Percentiles rank a stretch among this genome's conserved stretches.
Evolutionary conservation across 1,140 invertebrate genomes (phyloP).

Genomic region (Heliconius congener): DNA sequence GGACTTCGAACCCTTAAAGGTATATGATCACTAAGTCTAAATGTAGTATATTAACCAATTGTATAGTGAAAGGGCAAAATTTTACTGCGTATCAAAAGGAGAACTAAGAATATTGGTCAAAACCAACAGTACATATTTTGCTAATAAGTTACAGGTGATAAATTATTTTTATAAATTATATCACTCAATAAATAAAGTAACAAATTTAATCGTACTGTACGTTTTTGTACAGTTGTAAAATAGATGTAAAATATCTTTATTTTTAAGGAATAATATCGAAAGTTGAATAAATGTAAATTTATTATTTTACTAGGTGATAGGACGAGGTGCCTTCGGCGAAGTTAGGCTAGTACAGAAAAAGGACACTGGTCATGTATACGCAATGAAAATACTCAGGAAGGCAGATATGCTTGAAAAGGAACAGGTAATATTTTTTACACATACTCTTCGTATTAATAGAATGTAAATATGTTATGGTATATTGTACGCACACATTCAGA

Average conservation of each 20-base stretch:
- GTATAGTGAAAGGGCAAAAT: too few species aligned
- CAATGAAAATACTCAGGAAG: slow-evolving; percentile 99
- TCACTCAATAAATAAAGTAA: too few species aligned
- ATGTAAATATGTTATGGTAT: neutral
- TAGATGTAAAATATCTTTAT: neutral
- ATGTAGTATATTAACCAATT: too few species aligned
- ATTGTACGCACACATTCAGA: too few species aligned
- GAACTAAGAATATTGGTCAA: too few species aligned
- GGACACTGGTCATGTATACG: slow-evolving; percentile 99
- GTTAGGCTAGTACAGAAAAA: slow-evolving; percentile 99
- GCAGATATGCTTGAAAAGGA: slow-evolving; percentile 99
- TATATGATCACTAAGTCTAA: neutral
- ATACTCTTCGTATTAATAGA: neutral
- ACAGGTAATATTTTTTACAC: slow-evolving; percentile 84
- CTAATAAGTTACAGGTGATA: too few species aligned
- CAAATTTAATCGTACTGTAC: too few species aligned
- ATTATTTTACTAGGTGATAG: slow-evolving; percentile 85
- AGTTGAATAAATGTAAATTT: neutral
- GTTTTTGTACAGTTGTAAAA: too few species aligned
- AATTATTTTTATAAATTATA: too few species aligned
- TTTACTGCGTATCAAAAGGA: too few species aligned
- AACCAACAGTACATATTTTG: too few species aligned
- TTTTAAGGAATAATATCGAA: neutral
- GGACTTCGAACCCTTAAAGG: slow-evolving; percentile 99
- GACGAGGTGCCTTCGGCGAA: slow-evolving; percentile 98